A percentile compares a stretch with the other conserved stretches of the same genome.
Conservation (phyloP, 2,797 vertebrate genomes). For the Valencia hispanica region DNA sequence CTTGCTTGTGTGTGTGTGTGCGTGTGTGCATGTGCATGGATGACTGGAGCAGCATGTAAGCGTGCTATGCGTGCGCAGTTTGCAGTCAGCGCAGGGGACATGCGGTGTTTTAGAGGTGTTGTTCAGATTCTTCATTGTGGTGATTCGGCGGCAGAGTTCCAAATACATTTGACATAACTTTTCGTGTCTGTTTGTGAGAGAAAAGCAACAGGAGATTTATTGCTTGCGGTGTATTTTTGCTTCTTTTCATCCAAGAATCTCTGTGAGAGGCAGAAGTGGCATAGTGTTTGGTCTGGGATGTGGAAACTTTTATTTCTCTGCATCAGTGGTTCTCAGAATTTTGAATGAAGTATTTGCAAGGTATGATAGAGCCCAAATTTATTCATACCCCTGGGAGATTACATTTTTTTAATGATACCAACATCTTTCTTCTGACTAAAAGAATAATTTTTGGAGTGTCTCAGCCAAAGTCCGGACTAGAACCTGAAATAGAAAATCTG, state of each 20-base stretch:
- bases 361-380: background rate
- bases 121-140: constrained; percentile 8
- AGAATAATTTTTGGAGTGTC: background rate
- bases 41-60: constrained; percentile 48
- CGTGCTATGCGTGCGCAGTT: constrained; percentile 51
- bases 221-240: constrained; percentile 6
- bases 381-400: background rate
- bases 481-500: background rate
- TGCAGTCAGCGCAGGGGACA: constrained; percentile 30
- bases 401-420: background rate
- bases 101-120: constrained; percentile 33
- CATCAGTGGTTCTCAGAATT: background rate
- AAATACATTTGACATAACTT: background rate
- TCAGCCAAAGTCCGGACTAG: background rate
- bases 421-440: background rate
- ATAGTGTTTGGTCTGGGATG: background rate
- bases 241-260: background rate
- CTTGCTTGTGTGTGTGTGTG: constrained; percentile 1
- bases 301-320: background rate
- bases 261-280: background rate
- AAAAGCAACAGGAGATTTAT: constrained; percentile 8
- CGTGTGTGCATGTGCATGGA: constrained; percentile 17
- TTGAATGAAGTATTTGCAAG: background rate
- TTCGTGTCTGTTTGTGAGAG: constrained; percentile 7
- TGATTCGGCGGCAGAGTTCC: constrained; percentile 3